Evolutionary conservation across 2,888 invertebrate species (phyloP).

Genomic region (Scaptomyza tumidula): DNA sequence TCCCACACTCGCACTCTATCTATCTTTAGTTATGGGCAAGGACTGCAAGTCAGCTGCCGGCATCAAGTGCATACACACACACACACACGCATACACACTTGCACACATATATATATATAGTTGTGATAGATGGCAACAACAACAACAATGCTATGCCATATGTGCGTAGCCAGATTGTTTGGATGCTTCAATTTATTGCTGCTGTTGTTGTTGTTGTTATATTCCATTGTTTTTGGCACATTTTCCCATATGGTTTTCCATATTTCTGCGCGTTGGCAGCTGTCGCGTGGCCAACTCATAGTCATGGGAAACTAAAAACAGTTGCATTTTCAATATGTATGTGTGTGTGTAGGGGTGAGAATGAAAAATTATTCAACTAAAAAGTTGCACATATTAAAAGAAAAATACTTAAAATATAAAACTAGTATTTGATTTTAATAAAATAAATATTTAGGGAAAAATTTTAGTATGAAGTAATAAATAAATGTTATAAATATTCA

Average conservation of each 20-base stretch:
- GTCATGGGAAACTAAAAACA: conserved; percentile 59
- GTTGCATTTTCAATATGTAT: conserved; percentile 45
- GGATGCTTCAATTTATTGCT: conserved; percentile 14
- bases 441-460: too few species aligned
- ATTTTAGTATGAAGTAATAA: too few species aligned
- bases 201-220: conserved; percentile 14
- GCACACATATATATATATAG: conserved; percentile 18
- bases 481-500: too few species aligned
- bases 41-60: conserved; percentile 76
- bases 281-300: conserved; percentile 58
- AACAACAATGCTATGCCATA: conserved; percentile 35
- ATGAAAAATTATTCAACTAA: too few species aligned
- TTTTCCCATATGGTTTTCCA: conserved; percentile 72
- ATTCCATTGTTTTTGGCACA: conserved; percentile 61
- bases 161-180: conserved; percentile 68
- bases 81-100: not conserved
- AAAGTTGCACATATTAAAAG: too few species aligned
- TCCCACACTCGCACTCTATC: conserved; percentile 66
- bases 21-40: conserved; percentile 59
- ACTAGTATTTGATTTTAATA: too few species aligned
- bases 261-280: conserved; percentile 59
- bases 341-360: too few species aligned
- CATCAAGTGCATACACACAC: conserved; percentile 57
- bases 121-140: conserved; percentile 16
- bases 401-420: too few species aligned